Evolutionary conservation across 2,113 vertebrate genomes (phyloP).

Genomic region (Gymnorhina tibicen): DNA sequence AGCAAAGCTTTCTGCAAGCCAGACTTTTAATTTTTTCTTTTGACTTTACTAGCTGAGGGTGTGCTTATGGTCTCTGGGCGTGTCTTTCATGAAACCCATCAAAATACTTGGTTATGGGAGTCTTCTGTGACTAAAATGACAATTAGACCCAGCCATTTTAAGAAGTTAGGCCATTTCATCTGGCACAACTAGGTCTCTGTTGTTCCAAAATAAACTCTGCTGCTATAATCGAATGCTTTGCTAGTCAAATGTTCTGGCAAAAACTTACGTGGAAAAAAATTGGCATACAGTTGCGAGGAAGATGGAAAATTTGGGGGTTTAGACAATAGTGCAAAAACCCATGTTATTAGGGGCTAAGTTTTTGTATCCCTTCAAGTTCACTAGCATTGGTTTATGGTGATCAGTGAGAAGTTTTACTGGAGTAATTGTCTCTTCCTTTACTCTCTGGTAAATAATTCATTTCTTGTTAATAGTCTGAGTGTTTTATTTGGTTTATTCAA

Average conservation of each 20-base stretch:
- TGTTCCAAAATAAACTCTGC: conserved; percentile 18
- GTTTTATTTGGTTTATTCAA: background rate
- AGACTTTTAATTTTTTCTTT: background rate
- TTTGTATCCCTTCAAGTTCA: background rate
- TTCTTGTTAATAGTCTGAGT: background rate
- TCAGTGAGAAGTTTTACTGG: background rate
- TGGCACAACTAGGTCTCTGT: background rate
- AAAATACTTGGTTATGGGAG: background rate
- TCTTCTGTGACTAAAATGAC: background rate
- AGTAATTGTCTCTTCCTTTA: background rate
- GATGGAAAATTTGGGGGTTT: background rate
- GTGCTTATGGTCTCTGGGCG: background rate
- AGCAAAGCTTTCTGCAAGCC: background rate
- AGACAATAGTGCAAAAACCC: background rate
- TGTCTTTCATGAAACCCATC: background rate
- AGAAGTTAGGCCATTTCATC: background rate
- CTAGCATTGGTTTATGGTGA: background rate
- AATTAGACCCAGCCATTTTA: background rate
- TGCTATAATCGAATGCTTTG: background rate
- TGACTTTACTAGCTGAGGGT: background rate
- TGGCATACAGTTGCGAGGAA: background rate
- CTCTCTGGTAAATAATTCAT: background rate
- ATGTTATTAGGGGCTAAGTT: background rate
- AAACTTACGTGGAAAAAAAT: background rate
- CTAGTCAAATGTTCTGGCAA: background rate